Percentiles rank a stretch among this genome's conserved stretches.
These are phyloP conservation scores for Scomberomorus guttatus DNA, from an alignment of 2,797 vertebrate genomes.

Conservation along the genomic window DNA sequence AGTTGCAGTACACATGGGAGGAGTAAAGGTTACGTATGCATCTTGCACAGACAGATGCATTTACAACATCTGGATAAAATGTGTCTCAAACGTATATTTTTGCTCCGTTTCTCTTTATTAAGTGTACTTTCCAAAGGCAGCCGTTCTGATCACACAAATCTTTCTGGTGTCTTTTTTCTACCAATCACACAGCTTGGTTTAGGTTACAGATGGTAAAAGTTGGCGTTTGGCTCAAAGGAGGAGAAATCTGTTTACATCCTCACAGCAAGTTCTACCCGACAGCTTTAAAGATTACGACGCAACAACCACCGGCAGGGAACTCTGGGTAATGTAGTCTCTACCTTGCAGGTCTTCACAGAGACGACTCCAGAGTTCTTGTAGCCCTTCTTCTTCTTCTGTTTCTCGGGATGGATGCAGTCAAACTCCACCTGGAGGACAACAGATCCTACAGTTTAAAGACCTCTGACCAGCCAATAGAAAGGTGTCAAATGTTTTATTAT, in stretches of 20 bases:
- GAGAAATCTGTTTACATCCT: background rate
- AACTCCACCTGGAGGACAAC: slow-evolving; percentile 85
- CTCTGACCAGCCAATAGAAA: background rate
- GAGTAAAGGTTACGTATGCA: background rate
- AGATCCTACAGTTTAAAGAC: background rate
- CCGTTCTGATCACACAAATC: no score
- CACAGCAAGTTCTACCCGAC: background rate
- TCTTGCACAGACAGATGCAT: background rate
- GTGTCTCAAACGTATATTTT: no score
- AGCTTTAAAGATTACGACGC: background rate
- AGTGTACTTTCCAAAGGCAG: no score
- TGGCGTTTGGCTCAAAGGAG: background rate
- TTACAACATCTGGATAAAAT: background rate
- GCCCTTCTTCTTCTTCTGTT: slow-evolving; percentile 95
- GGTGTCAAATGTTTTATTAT: fast-evolving
- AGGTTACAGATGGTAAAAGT: background rate
- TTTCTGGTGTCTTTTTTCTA: background rate
- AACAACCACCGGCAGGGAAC: background rate
- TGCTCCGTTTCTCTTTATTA: no score
- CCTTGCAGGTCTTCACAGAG: slow-evolving; percentile 90
- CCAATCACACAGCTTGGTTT: background rate
- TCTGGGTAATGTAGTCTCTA: slow-evolving; percentile 66
- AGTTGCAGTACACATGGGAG: no score
- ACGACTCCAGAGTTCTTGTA: slow-evolving; percentile 95
- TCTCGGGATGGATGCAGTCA: slow-evolving; percentile 93